These are phyloP conservation scores for Oncorhynchus masou DNA, from an alignment of 2,113 vertebrate species.

Conservation along the genomic window DNA sequence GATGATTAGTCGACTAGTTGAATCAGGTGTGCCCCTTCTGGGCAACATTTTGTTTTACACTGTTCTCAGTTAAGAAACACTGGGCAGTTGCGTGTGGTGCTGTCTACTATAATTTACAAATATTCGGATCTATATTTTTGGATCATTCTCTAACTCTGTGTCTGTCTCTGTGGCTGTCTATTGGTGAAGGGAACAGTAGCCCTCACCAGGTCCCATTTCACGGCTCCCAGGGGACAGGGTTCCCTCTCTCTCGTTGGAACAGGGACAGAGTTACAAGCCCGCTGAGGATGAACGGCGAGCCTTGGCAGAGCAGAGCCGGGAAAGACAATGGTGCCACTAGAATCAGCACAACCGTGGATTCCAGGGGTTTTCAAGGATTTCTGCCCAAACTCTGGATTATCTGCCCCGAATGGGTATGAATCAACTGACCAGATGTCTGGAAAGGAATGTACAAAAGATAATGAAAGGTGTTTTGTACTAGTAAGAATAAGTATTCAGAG, in stretches of 20 bases:
- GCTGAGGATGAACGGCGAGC: slow-evolving; percentile 27
- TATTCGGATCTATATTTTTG: background rate
- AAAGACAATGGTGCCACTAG: slow-evolving; percentile 26
- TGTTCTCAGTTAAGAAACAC: too few species aligned
- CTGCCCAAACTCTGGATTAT: slow-evolving; percentile 37
- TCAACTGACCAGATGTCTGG: slow-evolving; percentile 34
- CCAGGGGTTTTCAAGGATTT: slow-evolving; percentile 44
- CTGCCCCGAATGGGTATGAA: slow-evolving; percentile 30
- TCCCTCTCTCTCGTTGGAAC: slow-evolving; percentile 35
- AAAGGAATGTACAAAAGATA: slow-evolving; percentile 50
- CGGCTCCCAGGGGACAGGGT: slow-evolving; percentile 37
- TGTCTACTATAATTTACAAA: background rate
- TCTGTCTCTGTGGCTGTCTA: slow-evolving; percentile 13
- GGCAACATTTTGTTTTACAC: too few species aligned
- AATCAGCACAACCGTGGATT: slow-evolving; percentile 53
- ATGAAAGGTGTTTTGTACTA: slow-evolving; percentile 46
- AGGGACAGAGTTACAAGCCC: slow-evolving; percentile 26
- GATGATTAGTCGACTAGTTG: too few species aligned
- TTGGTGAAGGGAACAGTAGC: slow-evolving; percentile 59
- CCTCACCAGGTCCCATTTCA: slow-evolving; percentile 26
- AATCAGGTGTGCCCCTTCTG: too few species aligned
- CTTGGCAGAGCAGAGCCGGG: slow-evolving; percentile 38
- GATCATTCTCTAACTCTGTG: background rate
- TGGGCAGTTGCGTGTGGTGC: too few species aligned
- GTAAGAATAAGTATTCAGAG: slow-evolving; percentile 20